Conservation (phyloP, 2,888 invertebrate species). For the Drosophila pegasa region DNA sequence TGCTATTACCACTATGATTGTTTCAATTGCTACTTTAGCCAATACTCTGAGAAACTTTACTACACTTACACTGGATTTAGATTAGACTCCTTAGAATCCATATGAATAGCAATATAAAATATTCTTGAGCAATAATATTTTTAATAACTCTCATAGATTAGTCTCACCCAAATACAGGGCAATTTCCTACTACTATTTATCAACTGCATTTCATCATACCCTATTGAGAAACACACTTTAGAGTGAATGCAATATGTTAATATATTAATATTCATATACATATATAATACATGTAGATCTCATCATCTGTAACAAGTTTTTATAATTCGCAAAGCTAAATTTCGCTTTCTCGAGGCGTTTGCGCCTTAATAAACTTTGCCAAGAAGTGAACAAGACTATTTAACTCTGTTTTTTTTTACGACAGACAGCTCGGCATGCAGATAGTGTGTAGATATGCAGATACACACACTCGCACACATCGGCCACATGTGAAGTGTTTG, state of each 20-base stretch:
- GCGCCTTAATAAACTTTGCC: constrained; percentile 44
- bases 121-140: too few species aligned
- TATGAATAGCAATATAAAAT: too few species aligned
- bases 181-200: too few species aligned
- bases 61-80: too few species aligned
- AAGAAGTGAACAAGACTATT: constrained; percentile 47
- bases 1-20: too few species aligned
- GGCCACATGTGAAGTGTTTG: constrained; percentile 65
- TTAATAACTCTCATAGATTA: too few species aligned
- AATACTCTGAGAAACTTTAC: too few species aligned
- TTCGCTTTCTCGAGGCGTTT: constrained; percentile 45
- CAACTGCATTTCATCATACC: neutral
- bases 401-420: constrained; percentile 14
- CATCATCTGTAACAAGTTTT: constrained; percentile 22
- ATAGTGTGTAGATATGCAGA: constrained; percentile 20
- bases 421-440: constrained; percentile 35
- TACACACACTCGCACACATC: constrained; percentile 14
- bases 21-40: too few species aligned
- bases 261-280: constrained; percentile 1
- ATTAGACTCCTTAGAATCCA: too few species aligned
- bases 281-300: neutral
- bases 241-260: constrained; percentile 10
- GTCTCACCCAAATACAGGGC: too few species aligned
- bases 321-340: constrained; percentile 13
- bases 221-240: too few species aligned